Evolutionary conservation across 2,113 vertebrate genomes (phyloP), one percentile per base, ranked within the genome.

Genomic region (Petaurus breviceps): DNA sequence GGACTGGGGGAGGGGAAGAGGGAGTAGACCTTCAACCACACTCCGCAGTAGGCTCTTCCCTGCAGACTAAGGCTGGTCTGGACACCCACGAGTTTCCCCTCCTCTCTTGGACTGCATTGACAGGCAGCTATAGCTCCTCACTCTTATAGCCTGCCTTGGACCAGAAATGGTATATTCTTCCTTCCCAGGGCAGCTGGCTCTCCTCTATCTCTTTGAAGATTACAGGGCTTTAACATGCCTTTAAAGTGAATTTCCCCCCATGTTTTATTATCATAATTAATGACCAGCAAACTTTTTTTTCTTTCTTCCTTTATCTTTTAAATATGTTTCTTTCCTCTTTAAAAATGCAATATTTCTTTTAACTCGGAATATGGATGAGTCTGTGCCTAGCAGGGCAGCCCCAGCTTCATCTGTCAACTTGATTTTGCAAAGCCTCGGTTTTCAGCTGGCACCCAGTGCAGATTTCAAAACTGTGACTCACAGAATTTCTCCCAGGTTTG

Each of bases 311-410:
- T 99, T 99, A 99, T 99, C 99, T 99, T 98, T 99, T 98, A 99
- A 99, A 99, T 98, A 99, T 99, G 98, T 98, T 98, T 98, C 98
- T 99, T 98, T 98, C 96, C 98, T 98, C 98, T 98, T 97, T 98
- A 98, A 98, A 99, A 99, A 98, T 68, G 98, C 98, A 99, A 98
- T 99, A 99, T 98, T 99, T 99, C 99, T 99, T 99, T 99, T 99
- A 98, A 98, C 98, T 98, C 11, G 0, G 98, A 98, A 98, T 99
- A 99, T 99, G 97, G 98, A 99, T 99, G 99, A 97, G 97, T 97
- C 98, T 98, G 98, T 92, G 97, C 16, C 8, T 95, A 97, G 97
- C 96, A 31, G 98, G 98, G 98, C 98, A 97, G 96, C 97, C 98
- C 97, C 53, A 0, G 96, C 95, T 95, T 98, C 98, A 99, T 99